A percentile compares a stretch with the other conserved stretches of the same genome.
These are phyloP conservation scores for Campaea margaritaria DNA, from an alignment of 2,888 invertebrate genomes.

Conservation along the genomic window DNA sequence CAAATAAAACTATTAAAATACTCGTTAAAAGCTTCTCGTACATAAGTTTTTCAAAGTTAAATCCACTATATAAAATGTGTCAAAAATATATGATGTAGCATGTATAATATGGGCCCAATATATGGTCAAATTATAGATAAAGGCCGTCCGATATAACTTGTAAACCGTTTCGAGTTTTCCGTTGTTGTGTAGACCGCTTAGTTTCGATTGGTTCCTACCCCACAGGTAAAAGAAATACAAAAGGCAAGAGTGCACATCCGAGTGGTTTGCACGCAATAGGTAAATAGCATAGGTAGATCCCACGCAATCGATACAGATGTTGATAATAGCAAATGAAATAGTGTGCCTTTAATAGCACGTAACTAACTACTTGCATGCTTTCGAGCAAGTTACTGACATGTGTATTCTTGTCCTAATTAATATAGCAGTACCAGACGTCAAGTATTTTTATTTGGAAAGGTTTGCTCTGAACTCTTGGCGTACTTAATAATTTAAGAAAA, in stretches of 20 bases:
- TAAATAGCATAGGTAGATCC: too few relatives aligned
- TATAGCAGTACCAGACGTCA: conserved; percentile 43
- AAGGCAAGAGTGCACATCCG: too few relatives aligned
- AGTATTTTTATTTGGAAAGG: conserved; percentile 32
- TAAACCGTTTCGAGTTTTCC: conserved; percentile 39
- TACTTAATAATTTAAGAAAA: background rate
- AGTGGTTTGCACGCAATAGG: too few relatives aligned
- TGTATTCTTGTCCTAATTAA: conserved; percentile 9
- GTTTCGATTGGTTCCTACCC: conserved; percentile 38
- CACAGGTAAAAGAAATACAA: conserved; percentile 16
- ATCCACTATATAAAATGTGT: conserved; percentile 22
- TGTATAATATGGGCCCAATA: conserved; percentile 33
- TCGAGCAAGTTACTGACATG: too few relatives aligned
- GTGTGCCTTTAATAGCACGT: too few relatives aligned
- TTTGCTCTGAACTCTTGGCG: conserved; percentile 40
- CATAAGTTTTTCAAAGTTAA: conserved; percentile 12
- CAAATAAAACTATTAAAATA: conserved; percentile 9
- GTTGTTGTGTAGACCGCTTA: conserved; percentile 36
- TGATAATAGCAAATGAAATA: too few relatives aligned
- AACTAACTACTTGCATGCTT: too few relatives aligned
- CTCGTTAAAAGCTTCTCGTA: conserved; percentile 6
- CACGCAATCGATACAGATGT: too few relatives aligned
- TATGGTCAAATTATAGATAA: conserved; percentile 42
- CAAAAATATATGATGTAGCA: conserved; percentile 18
- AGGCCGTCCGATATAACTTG: conserved; percentile 44